Evolutionary conservation across 2,797 vertebrate genomes (phyloP).

Genomic region (Xenentodon cancila): DNA sequence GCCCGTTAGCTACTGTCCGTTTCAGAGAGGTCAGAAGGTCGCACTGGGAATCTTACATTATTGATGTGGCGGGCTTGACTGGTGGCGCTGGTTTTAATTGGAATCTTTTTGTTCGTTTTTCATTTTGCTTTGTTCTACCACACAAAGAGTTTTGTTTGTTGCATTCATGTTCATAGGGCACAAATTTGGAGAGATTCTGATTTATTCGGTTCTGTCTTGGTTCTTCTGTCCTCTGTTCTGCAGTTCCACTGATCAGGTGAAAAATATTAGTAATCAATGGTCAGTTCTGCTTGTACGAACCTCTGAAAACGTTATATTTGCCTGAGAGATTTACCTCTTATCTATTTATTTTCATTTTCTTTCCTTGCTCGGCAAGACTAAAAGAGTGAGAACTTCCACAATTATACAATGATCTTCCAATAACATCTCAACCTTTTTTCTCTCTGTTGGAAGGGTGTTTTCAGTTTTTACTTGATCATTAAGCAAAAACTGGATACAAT

Average conservation of each 20-base stretch:
- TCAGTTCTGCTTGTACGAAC: too few relatives aligned
- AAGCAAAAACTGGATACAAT: conserved; percentile 10
- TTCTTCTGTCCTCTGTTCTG: background rate
- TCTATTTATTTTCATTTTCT: conserved; percentile 33
- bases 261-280: background rate
- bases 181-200: too few relatives aligned
- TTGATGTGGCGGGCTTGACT: background rate
- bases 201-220: too few relatives aligned
- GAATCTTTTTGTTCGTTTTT: too few relatives aligned
- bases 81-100: too few relatives aligned
- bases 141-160: too few relatives aligned
- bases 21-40: conserved; percentile 47
- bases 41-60: conserved; percentile 11
- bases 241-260: background rate
- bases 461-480: conserved; percentile 33
- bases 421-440: background rate
- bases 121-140: too few relatives aligned
- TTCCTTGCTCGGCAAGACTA: conserved; percentile 6
- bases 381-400: conserved; percentile 12
- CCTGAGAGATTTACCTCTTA: background rate
- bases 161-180: too few relatives aligned
- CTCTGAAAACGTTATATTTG: too few relatives aligned
- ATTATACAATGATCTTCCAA: background rate
- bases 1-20: conserved; percentile 32
- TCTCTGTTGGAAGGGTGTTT: conserved; percentile 34